These are phyloP conservation scores for Acleris literana DNA, from an alignment of 2,888 invertebrate genomes.

Conservation along the genomic window DNA sequence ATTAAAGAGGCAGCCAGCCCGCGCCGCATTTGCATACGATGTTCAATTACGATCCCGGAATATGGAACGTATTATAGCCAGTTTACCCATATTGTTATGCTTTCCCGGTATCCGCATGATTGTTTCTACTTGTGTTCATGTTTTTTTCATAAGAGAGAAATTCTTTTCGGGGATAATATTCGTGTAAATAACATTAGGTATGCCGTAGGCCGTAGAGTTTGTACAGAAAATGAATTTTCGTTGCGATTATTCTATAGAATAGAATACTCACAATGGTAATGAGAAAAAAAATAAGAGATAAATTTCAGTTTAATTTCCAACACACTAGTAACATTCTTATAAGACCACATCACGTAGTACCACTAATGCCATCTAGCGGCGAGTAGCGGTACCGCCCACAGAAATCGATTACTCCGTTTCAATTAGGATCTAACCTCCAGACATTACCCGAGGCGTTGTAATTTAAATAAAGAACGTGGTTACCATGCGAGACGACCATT, in stretches of 20 bases:
- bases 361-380: constrained; percentile 68
- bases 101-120: constrained; percentile 55
- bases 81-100: constrained; percentile 61
- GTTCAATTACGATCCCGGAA: constrained; percentile 76
- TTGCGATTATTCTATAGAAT: no score
- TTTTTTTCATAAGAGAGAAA: constrained; percentile 44
- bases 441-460: constrained; percentile 53
- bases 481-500: constrained; percentile 40
- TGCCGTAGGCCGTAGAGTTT: no score
- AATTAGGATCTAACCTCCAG: constrained; percentile 47
- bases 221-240: no score
- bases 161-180: constrained; percentile 30
- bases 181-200: no score
- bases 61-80: constrained; percentile 67
- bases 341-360: constrained; percentile 20
- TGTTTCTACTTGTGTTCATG: constrained; percentile 51
- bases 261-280: no score
- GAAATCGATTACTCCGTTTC: constrained; percentile 59
- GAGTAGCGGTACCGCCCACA: constrained; percentile 60
- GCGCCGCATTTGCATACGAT: constrained; percentile 73
- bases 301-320: neutral
- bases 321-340: neutral
- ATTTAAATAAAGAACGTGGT: constrained; percentile 53
- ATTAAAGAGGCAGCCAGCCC: constrained; percentile 68
- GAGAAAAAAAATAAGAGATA: no score